Evolutionary conservation across 2,113 vertebrate genomes (phyloP), one percentile per base, ranked within the genome.

Genomic region (Callorhinus ursinus): DNA sequence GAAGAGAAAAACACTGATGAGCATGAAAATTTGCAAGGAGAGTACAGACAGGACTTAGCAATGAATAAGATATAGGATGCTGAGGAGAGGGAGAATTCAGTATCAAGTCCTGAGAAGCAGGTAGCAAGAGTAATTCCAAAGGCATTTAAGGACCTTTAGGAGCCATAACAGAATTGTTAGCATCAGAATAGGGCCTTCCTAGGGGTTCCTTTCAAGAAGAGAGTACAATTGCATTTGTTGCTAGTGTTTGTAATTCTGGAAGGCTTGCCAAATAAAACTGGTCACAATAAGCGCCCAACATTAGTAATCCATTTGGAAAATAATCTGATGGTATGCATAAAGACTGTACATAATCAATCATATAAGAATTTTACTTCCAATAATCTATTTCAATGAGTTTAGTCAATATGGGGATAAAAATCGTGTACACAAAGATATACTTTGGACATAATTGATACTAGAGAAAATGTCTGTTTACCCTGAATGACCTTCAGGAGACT

Each of bases 291-390:
- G 13, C 1, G 2, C 26, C 42, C 28, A 69, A 67, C 65, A 77
- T 92, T 69, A 90, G 1, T 77, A 65, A 97, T 59, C 9, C 21
- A 84, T 90, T 93, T 22, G 31, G 63, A 89, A 96, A 82, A 88
- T 21, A 97, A 86, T 33, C 57, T 93, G 18, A 76, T 33, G 1
- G 11, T 67, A 81, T 13, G 19, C 26, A 55, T 42, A 53, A 84
- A 67, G 87, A 46, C 19, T 53, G 42, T 69, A 74, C 26, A 74
- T 26, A 83, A 63, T 49, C 10, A 59, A 28, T 57, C 84, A 84
- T 33, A 63, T 0, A 71, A 63, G n/a, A 61, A 15, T 88, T 97
- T 93, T 51, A 74, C 5, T 84, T 91, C 28, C 46, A 85, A 79
- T 86, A 84, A 82, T 77, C 88, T 63, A 82, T 76, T 88, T 95